A percentile compares a stretch with the other conserved stretches of the same genome.
Evolutionary conservation across 1,140 invertebrate genomes (phyloP).

Genomic region (Solenopsis fugax): DNA sequence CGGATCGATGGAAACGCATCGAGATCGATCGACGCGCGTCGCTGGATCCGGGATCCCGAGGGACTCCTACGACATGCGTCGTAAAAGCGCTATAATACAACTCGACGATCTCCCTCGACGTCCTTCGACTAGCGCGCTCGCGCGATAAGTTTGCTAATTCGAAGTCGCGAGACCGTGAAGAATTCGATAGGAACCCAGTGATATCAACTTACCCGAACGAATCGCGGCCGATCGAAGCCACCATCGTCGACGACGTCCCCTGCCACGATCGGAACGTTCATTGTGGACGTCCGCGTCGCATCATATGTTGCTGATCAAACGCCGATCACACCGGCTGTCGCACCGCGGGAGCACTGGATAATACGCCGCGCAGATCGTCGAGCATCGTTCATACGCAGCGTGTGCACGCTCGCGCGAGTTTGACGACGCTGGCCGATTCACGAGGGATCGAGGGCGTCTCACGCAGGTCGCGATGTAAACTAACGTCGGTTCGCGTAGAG

Average conservation of each 20-base stretch:
- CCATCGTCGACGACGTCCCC: constrained; percentile 84
- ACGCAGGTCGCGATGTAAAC: background rate
- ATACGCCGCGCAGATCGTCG: background rate
- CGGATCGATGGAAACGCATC: constrained; percentile 24
- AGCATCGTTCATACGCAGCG: background rate
- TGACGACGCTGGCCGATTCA: too few relatives aligned
- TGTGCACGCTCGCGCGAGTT: too few relatives aligned
- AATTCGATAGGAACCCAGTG: background rate
- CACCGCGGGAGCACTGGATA: background rate
- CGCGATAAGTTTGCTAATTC: background rate
- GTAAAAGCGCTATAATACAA: background rate
- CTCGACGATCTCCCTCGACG: constrained; percentile 6
- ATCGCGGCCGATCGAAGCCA: constrained; percentile 81
- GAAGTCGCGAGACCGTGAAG: constrained; percentile 21
- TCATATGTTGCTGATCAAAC: constrained; percentile 3
- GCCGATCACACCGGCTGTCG: background rate
- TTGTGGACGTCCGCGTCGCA: constrained; percentile 78
- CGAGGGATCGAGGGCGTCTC: too few relatives aligned
- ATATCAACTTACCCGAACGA: constrained; percentile 82
- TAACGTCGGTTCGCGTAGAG: background rate
- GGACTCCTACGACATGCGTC: background rate
- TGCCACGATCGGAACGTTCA: constrained; percentile 85
- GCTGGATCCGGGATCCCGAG: background rate
- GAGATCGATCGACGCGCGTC: background rate
- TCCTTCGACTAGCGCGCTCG: background rate